Percentiles rank a stretch among this genome's conserved stretches.
Evolutionary conservation across 1,140 invertebrate genomes (phyloP).

Genomic region (Trachymyrmex septentrionalis): DNA sequence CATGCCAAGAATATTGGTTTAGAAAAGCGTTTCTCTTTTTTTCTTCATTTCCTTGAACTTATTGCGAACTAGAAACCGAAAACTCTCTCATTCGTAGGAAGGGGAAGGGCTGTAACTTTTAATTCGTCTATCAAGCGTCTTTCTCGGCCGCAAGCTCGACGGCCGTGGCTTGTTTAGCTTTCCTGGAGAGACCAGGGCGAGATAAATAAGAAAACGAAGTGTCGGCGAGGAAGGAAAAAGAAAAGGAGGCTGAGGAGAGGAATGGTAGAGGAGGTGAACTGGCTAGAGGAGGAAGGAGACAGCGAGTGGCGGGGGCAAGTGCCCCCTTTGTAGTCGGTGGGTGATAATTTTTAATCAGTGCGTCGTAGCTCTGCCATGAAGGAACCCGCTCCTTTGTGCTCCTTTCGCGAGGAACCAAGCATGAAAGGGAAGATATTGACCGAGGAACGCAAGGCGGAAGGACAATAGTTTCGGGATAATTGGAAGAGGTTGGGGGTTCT

Average conservation of each 20-base stretch:
- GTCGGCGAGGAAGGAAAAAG: slow-evolving; percentile 52
- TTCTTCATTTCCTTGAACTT: neutral
- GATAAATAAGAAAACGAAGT: slow-evolving; percentile 75
- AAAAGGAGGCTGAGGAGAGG: neutral
- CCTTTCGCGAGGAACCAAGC: slow-evolving; percentile 67
- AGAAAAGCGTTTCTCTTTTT: neutral
- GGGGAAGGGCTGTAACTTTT: slow-evolving; percentile 71
- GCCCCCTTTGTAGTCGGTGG: slow-evolving; percentile 79
- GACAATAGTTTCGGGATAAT: slow-evolving; percentile 79
- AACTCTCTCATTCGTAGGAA: neutral
- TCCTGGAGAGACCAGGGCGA: slow-evolving; percentile 53
- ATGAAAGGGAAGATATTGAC: slow-evolving; percentile 69
- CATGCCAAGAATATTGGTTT: neutral
- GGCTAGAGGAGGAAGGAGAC: slow-evolving; percentile 32
- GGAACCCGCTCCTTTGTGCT: slow-evolving; percentile 74
- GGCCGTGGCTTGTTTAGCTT: slow-evolving; percentile 74
- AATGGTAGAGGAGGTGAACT: neutral
- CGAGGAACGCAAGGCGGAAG: slow-evolving; percentile 68
- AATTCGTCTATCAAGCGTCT: slow-evolving; percentile 79
- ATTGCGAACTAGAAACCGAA: neutral
- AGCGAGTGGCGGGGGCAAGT: slow-evolving; percentile 64
- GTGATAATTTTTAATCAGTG: slow-evolving; percentile 83
- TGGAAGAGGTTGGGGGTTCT: slow-evolving; percentile 70
- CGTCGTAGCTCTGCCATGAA: slow-evolving; percentile 75
- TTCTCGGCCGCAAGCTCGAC: slow-evolving; percentile 61